These are phyloP conservation scores for Agrochola litura DNA, from an alignment of 2,888 invertebrate species.

Conservation along the genomic window DNA sequence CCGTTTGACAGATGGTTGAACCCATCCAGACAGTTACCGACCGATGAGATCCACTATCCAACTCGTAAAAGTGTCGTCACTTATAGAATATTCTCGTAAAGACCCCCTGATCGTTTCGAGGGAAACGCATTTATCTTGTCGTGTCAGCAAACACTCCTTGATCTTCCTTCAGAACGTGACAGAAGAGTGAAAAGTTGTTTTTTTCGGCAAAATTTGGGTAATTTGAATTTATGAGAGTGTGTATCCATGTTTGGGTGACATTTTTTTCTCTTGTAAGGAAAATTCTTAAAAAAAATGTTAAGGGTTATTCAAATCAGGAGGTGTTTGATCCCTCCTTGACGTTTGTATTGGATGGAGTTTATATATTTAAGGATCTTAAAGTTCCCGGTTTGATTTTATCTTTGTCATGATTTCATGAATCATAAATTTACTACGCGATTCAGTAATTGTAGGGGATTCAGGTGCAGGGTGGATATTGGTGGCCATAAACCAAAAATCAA, in stretches of 20 bases:
- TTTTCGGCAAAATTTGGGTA: conserved; percentile 18
- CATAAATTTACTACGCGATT: no score
- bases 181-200: conserved; percentile 24
- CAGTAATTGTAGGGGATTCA: no score
- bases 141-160: conserved; percentile 60
- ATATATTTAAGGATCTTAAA: neutral
- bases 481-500: no score
- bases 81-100: conserved; percentile 47
- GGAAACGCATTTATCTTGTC: conserved; percentile 73
- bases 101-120: conserved; percentile 61
- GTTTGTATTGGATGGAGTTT: conserved; percentile 10
- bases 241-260: neutral
- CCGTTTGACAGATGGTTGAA: conserved; percentile 48
- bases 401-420: neutral
- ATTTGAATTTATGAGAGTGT: conserved; percentile 27
- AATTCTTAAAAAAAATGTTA: neutral
- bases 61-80: conserved; percentile 70
- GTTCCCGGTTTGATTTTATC: neutral
- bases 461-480: no score
- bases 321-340: conserved; percentile 30
- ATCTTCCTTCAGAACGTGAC: conserved; percentile 36
- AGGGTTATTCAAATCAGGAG: conserved; percentile 25
- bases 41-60: conserved; percentile 63
- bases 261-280: conserved; percentile 7
- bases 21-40: conserved; percentile 27